A percentile compares a stretch with the other conserved stretches of the same genome.
These are phyloP conservation scores for Caenorhabditis afra DNA, from an alignment of 2,888 invertebrate genomes.

Conservation along the genomic window DNA sequence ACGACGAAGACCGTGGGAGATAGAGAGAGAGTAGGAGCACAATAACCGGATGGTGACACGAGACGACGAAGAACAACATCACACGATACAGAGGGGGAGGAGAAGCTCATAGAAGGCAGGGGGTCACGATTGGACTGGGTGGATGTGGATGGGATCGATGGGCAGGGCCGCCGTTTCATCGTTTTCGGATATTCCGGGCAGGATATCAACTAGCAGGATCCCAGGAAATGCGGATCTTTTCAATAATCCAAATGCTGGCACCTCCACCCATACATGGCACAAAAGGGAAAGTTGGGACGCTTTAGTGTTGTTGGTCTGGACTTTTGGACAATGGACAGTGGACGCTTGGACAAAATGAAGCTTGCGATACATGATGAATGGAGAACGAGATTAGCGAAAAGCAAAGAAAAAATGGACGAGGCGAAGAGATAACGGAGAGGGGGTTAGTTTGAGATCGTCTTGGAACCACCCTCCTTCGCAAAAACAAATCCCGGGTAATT, in stretches of 20 bases:
- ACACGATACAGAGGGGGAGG: not conserved
- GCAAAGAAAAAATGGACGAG: not conserved
- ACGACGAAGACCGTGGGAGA: constrained; percentile 15
- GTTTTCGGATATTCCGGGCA: constrained; percentile 30
- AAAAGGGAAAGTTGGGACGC: no score
- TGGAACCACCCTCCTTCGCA: no score
- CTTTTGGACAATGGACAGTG: not conserved
- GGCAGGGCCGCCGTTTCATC: constrained; percentile 42
- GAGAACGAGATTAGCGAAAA: not conserved
- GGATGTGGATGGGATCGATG: not conserved
- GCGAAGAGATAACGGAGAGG: not conserved
- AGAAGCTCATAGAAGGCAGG: not conserved
- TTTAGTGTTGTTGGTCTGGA: no score
- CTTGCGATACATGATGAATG: not conserved
- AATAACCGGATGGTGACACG: constrained; percentile 16
- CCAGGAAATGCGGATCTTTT: no score
- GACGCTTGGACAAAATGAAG: not conserved
- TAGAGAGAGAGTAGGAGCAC: constrained; percentile 7
- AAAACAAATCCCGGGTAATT: no score
- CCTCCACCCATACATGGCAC: no score
- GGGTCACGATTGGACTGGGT: no score
- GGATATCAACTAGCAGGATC: no score
- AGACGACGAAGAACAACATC: constrained; percentile 34
- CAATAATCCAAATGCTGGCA: no score
- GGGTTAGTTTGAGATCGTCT: not conserved